A percentile compares a stretch with the other conserved stretches of the same genome.
Conservation (phyloP, 2,797 vertebrate species). For the Sarcoramphus papa region DNA sequence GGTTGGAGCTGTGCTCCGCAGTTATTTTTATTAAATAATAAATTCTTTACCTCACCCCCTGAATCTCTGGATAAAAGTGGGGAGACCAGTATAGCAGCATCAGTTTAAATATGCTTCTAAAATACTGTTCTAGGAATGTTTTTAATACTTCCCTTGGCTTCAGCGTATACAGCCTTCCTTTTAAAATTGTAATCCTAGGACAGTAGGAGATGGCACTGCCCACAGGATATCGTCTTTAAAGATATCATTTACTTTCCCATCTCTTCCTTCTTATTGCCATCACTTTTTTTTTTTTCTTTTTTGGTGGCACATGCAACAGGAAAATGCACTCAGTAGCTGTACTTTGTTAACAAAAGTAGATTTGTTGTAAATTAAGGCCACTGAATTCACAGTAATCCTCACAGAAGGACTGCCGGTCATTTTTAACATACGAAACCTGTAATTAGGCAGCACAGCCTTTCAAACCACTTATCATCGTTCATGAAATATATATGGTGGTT, state of each 20-base stretch:
- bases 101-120: neutral
- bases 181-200: neutral
- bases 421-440: conserved; percentile 22
- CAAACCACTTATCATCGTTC: neutral
- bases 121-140: neutral
- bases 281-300: neutral
- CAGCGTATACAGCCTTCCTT: conserved; percentile 4
- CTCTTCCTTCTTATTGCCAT: conserved; percentile 5
- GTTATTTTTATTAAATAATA: neutral
- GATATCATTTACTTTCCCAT: conserved; percentile 18
- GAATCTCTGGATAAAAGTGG: neutral
- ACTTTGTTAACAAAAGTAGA: conserved; percentile 36
- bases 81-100: neutral
- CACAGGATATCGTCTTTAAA: conserved; percentile 3
- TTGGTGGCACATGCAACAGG: neutral
- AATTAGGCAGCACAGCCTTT: conserved; percentile 7
- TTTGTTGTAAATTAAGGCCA: conserved; percentile 43
- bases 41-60: neutral
- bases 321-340: conserved; percentile 24
- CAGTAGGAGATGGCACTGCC: neutral
- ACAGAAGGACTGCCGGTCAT: conserved; percentile 32
- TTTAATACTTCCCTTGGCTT: neutral
- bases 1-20: neutral
- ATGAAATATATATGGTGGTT: neutral
- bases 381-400: conserved; percentile 34